Conservation (phyloP, 2,888 invertebrate genomes). For the Caenorhabditis sp. region DNA sequence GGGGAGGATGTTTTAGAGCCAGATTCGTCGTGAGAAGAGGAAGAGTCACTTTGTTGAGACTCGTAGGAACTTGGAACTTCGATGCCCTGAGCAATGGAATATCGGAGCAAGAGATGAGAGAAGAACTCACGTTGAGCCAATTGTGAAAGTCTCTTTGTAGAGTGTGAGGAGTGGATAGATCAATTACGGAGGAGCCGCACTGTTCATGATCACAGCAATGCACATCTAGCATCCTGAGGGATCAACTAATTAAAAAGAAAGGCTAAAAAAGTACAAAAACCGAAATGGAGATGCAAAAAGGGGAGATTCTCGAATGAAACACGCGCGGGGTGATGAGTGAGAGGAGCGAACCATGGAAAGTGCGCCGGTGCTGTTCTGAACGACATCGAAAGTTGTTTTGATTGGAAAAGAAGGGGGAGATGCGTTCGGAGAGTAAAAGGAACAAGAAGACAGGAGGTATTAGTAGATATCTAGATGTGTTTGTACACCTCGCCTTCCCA, state of each 20-base stretch:
- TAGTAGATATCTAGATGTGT: conserved; percentile 61
- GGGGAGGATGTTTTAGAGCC: conserved; percentile 46
- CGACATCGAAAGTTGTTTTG: conserved; percentile 64
- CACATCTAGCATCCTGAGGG: conserved; percentile 47
- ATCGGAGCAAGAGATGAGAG: too few species aligned
- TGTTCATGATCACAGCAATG: conserved; percentile 57
- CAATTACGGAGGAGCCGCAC: conserved; percentile 76
- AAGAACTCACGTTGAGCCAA: conserved; percentile 77
- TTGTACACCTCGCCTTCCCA: conserved; percentile 45
- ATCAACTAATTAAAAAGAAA: too few species aligned
- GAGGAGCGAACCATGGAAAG: conserved; percentile 20
- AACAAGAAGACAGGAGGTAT: conserved; percentile 37
- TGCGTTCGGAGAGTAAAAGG: conserved; percentile 39
- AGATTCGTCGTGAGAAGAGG: conserved; percentile 41
- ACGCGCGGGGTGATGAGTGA: conserved; percentile 14
- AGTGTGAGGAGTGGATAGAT: conserved; percentile 76
- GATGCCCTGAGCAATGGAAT: conserved; percentile 53
- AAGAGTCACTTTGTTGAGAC: conserved; percentile 43
- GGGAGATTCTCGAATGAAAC: conserved; percentile 33
- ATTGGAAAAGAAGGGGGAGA: conserved; percentile 28
- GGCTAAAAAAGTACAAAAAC: too few species aligned
- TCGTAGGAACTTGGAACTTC: conserved; percentile 38
- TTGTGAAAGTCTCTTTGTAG: conserved; percentile 79
- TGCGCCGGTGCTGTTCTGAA: conserved; percentile 30
- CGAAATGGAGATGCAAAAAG: neutral